phyloP scores from a whole-genome alignment of 2,113 vertebrate genomes.

The Empidonax traillii region DNA sequence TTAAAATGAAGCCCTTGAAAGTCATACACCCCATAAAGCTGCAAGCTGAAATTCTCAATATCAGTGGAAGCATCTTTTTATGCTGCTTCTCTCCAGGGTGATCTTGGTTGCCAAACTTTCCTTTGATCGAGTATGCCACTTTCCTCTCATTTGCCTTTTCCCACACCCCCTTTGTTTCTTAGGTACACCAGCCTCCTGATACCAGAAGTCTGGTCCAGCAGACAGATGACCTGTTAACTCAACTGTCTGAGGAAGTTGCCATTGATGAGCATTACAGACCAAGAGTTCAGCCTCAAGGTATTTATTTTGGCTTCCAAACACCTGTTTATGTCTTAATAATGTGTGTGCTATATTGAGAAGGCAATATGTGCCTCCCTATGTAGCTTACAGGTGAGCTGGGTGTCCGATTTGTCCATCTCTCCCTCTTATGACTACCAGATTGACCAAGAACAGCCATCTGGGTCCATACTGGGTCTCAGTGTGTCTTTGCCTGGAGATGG shows the following conservation, averaged over 20 bases:
- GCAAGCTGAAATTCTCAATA: not conserved
- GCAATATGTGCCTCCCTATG: not conserved
- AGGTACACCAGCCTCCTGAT: constrained; percentile 83
- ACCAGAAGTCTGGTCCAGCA: constrained; percentile 83
- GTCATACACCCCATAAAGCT: not conserved
- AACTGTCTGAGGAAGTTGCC: constrained; percentile 85
- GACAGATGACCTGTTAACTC: constrained; percentile 84
- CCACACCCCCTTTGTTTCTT: not conserved
- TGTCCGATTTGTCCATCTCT: not conserved
- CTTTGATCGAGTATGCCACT: not conserved
- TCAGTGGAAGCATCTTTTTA: not conserved
- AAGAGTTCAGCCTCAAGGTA: constrained; percentile 66
- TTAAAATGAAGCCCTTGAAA: not conserved
- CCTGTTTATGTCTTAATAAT: not conserved
- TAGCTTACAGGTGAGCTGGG: not conserved
- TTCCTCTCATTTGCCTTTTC: not conserved
- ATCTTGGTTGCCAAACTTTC: not conserved
- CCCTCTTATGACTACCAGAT: not conserved
- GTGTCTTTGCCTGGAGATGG: not conserved
- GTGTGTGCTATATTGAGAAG: not conserved
- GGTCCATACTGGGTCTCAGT: not conserved
- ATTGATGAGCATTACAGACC: constrained; percentile 79
- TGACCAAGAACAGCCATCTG: not conserved
- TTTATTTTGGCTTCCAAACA: not conserved
- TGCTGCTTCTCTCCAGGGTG: not conserved